Percentiles rank a stretch among this genome's conserved stretches.
phyloP scores from a whole-genome alignment of 2,113 vertebrate genomes.

The Ploceus nigricollis region DNA sequence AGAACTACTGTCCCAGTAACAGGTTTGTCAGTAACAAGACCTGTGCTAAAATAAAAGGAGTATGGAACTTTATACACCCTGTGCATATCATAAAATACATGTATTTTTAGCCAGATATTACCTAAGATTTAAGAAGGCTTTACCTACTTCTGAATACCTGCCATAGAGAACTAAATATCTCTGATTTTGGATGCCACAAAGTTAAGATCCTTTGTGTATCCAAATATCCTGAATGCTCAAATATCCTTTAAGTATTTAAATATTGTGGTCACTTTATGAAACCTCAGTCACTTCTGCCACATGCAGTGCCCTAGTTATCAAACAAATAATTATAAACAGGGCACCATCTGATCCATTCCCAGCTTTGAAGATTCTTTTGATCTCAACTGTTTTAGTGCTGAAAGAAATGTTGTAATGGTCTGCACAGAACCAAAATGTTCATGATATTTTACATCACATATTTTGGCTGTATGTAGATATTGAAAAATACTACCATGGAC shows the following conservation, averaged over 20 bases:
- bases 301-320: background rate
- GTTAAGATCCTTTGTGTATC: background rate
- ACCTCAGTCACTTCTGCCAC: background rate
- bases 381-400: background rate
- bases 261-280: background rate
- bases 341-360: background rate
- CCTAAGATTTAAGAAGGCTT: background rate
- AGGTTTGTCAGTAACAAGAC: background rate
- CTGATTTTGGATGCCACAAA: background rate
- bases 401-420: background rate
- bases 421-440: background rate
- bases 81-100: rapidly evolving
- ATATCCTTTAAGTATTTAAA: background rate
- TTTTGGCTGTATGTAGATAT: background rate
- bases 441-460: background rate
- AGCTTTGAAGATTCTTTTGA: background rate
- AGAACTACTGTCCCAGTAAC: background rate
- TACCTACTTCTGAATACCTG: background rate
- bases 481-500: background rate
- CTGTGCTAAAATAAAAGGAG: background rate
- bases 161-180: background rate
- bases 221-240: background rate
- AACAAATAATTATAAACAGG: background rate
- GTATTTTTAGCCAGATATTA: background rate
- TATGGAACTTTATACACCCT: background rate